Evolutionary conservation across 1,140 invertebrate genomes (phyloP).

Genomic region (Cotesia chilonis): DNA sequence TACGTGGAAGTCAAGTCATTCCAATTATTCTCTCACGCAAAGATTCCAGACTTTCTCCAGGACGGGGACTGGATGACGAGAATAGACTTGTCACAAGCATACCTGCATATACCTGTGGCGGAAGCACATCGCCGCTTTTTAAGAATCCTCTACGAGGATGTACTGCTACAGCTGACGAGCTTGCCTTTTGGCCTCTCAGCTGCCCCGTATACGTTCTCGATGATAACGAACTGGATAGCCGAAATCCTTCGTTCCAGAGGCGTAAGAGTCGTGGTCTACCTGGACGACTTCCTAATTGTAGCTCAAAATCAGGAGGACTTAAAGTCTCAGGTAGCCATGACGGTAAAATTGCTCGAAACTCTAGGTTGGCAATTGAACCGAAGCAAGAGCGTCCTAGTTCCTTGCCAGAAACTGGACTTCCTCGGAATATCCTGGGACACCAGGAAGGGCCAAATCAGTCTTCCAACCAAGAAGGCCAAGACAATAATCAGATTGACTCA

Average conservation of each 20-base stretch:
- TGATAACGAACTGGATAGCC: slow-evolving; percentile 53
- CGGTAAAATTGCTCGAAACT: slow-evolving; percentile 32
- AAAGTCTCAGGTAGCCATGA: slow-evolving; percentile 24
- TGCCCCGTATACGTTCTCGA: slow-evolving; percentile 49
- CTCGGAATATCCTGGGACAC: slow-evolving; percentile 53
- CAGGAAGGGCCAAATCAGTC: background rate
- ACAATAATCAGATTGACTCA: background rate
- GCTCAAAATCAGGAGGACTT: slow-evolving; percentile 41
- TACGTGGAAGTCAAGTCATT: slow-evolving; percentile 44
- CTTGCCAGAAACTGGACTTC: slow-evolving; percentile 47
- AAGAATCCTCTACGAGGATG: slow-evolving; percentile 45
- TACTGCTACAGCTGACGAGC: slow-evolving; percentile 41
- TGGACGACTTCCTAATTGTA: slow-evolving; percentile 49
- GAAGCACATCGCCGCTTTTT: slow-evolving; percentile 45
- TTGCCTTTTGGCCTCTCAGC: slow-evolving; percentile 49
- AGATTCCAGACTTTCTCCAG: slow-evolving; percentile 48
- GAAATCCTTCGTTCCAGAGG: slow-evolving; percentile 45
- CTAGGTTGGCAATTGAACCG: slow-evolving; percentile 51
- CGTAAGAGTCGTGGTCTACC: slow-evolving; percentile 43
- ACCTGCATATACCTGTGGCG: slow-evolving; percentile 49
- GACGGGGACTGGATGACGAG: slow-evolving; percentile 49
- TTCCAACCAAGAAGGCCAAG: slow-evolving; percentile 17
- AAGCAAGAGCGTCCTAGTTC: slow-evolving; percentile 47
- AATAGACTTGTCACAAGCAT: slow-evolving; percentile 50
- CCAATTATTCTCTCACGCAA: slow-evolving; percentile 45